A percentile compares a stretch with the other conserved stretches of the same genome.
These are phyloP conservation scores for Canis aureus DNA, from an alignment of 2,113 vertebrate genomes.

Conservation along the genomic window DNA sequence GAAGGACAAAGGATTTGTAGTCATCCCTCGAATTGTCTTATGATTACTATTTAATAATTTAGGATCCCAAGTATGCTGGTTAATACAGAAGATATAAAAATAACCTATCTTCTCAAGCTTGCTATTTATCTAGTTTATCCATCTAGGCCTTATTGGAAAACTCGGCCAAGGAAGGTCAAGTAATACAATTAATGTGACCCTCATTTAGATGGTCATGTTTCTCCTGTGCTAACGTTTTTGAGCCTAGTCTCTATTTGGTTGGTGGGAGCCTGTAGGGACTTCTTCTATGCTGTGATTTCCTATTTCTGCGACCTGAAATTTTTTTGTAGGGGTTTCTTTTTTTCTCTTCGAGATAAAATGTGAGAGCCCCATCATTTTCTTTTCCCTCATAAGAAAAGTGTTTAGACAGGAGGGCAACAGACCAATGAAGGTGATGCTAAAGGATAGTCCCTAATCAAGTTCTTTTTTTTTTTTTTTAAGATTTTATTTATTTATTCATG, in stretches of 20 bases:
- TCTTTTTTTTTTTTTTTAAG: background rate
- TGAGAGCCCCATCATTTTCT: conserved; percentile 12
- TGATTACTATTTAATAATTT: conserved; percentile 46
- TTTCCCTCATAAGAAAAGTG: background rate
- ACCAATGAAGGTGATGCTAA: background rate
- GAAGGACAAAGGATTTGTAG: background rate
- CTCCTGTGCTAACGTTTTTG: background rate
- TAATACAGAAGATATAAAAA: conserved; percentile 59
- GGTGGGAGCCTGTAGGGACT: background rate
- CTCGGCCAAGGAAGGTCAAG: background rate
- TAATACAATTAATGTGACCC: background rate
- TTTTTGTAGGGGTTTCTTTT: background rate
- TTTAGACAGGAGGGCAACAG: conserved; percentile 13
- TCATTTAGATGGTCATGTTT: background rate
- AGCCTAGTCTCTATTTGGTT: background rate
- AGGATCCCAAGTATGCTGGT: conserved; percentile 35
- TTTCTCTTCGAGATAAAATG: conserved; percentile 34
- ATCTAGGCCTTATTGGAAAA: conserved; percentile 56
- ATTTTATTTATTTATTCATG: too few species aligned
- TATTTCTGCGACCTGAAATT: conserved; percentile 13
- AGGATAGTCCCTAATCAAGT: background rate
- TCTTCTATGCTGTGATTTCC: background rate
- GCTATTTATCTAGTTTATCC: conserved; percentile 18
- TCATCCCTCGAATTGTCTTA: background rate
- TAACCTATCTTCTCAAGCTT: conserved; percentile 22